phyloP scores from a whole-genome alignment of 1,140 invertebrate genomes.

The Sitobion miscanthi region DNA sequence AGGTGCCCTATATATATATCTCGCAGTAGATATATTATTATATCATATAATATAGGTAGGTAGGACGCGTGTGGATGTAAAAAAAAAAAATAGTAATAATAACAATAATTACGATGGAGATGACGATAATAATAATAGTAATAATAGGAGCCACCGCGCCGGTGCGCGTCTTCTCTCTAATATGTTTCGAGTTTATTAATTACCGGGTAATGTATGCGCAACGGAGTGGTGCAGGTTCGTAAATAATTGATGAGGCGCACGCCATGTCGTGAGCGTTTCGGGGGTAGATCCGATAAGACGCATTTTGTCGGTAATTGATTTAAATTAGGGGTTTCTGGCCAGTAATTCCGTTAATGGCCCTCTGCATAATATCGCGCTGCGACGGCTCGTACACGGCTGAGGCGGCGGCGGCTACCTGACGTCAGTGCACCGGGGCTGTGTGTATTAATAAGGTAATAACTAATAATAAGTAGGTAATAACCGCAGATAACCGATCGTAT shows the following conservation, averaged over 20 bases:
- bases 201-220: constrained; percentile 53
- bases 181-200: constrained; percentile 50
- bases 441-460: not conserved
- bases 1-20: not conserved
- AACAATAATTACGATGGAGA: constrained; percentile 25
- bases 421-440: not conserved
- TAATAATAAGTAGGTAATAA: not conserved
- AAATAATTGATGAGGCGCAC: constrained; percentile 55
- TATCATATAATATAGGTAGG: too few relatives aligned
- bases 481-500: too few relatives aligned
- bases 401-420: not conserved
- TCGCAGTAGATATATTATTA: not conserved
- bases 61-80: not conserved
- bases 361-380: not conserved
- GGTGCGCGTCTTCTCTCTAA: constrained; percentile 29
- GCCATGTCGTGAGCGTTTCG: constrained; percentile 53
- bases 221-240: constrained; percentile 30
- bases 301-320: constrained; percentile 57
- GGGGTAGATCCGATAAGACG: constrained; percentile 55
- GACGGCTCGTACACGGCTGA: not conserved
- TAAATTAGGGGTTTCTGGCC: constrained; percentile 55
- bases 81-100: constrained; percentile 14
- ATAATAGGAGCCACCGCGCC: not conserved
- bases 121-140: constrained; percentile 9
- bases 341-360: constrained; percentile 55